These are phyloP conservation scores for Echinops telfairi DNA, from an alignment of 2,113 vertebrate species.

Conservation along the genomic window DNA sequence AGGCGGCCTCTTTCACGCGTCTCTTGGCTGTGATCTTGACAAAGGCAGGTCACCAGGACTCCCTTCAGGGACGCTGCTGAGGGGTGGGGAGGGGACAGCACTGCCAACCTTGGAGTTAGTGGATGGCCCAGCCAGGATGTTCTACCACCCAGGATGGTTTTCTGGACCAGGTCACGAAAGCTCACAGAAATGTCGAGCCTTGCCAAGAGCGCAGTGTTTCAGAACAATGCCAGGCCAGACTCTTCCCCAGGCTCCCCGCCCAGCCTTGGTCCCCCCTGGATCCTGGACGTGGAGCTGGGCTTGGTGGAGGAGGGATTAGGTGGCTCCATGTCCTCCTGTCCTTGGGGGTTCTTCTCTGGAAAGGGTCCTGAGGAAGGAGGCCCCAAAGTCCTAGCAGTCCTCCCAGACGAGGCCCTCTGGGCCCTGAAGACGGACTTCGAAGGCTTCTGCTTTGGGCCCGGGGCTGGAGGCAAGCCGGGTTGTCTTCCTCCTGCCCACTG, in stretches of 20 bases:
- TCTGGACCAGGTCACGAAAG: background rate
- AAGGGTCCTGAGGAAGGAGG: background rate
- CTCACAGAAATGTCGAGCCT: background rate
- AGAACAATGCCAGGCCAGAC: background rate
- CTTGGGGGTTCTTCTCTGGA: background rate
- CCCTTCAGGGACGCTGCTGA: background rate
- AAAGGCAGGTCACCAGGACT: background rate
- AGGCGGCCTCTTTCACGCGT: background rate
- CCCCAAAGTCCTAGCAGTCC: background rate
- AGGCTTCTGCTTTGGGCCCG: background rate
- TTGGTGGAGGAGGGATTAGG: background rate
- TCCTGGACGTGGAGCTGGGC: background rate
- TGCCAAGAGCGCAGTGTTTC: background rate
- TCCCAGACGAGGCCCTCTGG: background rate
- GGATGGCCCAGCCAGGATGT: background rate
- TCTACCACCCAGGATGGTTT: background rate
- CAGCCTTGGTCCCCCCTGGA: background rate
- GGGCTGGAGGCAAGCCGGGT: background rate
- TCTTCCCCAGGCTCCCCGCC: background rate
- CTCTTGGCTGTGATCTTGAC: background rate
- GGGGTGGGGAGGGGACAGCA: background rate
- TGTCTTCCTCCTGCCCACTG: conserved; percentile 6
- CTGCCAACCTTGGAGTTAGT: background rate
- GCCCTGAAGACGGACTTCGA: background rate
- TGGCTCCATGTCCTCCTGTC: background rate